Evolutionary conservation across 1,140 invertebrate species (phyloP).

Genomic region (Luehdorfia chinensis): DNA sequence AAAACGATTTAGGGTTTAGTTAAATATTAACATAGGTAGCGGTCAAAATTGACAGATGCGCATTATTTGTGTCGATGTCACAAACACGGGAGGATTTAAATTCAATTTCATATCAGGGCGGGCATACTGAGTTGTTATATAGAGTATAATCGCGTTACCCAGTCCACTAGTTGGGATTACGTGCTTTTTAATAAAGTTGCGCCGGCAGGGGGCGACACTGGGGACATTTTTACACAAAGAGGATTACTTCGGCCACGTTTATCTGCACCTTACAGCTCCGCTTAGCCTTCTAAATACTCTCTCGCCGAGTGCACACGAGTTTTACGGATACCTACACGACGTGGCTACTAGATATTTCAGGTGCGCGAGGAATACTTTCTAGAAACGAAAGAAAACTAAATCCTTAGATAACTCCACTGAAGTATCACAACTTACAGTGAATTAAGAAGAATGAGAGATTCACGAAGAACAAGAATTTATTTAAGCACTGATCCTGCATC

Average conservation of each 20-base stretch:
- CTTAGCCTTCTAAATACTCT: constrained; percentile 67
- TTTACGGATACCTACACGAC: constrained; percentile 34
- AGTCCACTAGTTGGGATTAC: constrained; percentile 72
- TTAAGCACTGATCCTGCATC: too few relatives aligned
- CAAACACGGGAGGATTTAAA: constrained; percentile 60
- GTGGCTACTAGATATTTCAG: constrained; percentile 14
- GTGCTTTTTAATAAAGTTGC: constrained; percentile 73
- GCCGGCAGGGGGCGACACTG: constrained; percentile 58
- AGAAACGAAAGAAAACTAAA: constrained; percentile 4
- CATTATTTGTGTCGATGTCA: constrained; percentile 9
- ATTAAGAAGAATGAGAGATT: too few relatives aligned
- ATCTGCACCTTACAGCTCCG: constrained; percentile 72
- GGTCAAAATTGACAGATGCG: constrained; percentile 15
- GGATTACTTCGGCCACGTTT: constrained; percentile 72
- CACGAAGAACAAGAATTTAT: too few relatives aligned
- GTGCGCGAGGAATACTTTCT: too few relatives aligned
- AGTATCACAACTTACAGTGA: too few relatives aligned
- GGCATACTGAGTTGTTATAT: constrained; percentile 68
- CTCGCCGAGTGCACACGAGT: constrained; percentile 54
- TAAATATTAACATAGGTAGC: neutral
- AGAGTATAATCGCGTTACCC: constrained; percentile 71
- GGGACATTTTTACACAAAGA: constrained; percentile 75
- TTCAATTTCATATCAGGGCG: constrained; percentile 65
- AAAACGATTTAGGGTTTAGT: too few relatives aligned
- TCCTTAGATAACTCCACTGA: too few relatives aligned